phyloP scores from a whole-genome alignment of 2,797 vertebrate genomes.

The Monodelphis domestica region DNA sequence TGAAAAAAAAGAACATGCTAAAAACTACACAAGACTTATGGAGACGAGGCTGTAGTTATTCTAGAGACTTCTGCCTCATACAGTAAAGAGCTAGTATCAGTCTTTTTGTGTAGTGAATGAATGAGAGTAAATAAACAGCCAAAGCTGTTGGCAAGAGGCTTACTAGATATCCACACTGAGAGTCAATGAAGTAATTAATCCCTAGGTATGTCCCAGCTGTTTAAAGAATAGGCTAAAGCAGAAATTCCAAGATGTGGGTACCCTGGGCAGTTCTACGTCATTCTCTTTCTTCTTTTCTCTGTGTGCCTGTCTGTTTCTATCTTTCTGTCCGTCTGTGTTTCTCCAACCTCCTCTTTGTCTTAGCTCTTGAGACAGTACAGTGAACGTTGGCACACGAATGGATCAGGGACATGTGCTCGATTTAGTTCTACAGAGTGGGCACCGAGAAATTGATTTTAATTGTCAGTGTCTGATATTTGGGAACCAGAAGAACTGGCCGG shows the following conservation, averaged over 20 bases:
- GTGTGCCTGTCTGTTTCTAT: too few species aligned
- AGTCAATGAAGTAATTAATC: background rate
- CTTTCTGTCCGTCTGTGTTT: too few species aligned
- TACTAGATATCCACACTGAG: background rate
- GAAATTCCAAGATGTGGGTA: background rate
- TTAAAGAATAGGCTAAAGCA: background rate
- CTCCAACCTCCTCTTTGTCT: too few species aligned
- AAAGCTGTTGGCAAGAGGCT: background rate
- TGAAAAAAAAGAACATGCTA: background rate
- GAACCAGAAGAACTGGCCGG: too few species aligned
- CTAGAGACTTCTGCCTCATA: background rate
- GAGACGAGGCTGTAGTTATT: background rate
- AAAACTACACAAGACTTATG: background rate
- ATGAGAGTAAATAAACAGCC: background rate
- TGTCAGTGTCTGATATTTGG: too few species aligned
- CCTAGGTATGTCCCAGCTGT: background rate
- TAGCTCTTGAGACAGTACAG: too few species aligned
- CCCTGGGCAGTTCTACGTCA: too few species aligned
- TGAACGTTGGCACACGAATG: too few species aligned
- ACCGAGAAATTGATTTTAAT: too few species aligned
- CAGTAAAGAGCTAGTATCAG: background rate
- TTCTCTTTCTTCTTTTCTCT: too few species aligned
- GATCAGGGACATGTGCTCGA: too few species aligned
- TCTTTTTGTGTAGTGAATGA: background rate
- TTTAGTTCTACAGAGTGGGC: too few species aligned